Conservation (phyloP, 2,888 invertebrate genomes). For the Apeira syringaria region DNA sequence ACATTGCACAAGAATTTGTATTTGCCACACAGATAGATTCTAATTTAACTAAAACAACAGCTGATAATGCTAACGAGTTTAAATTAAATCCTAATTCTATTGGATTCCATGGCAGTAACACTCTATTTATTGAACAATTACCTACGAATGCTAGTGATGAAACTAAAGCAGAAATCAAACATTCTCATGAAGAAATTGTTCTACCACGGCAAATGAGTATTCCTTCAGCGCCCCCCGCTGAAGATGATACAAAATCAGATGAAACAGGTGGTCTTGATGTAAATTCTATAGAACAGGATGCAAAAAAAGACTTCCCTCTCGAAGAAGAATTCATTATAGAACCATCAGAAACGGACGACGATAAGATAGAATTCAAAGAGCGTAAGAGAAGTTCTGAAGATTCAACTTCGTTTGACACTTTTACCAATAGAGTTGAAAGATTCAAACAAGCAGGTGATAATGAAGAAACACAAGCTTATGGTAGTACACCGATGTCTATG, state of each 20-base stretch:
- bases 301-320: constrained; percentile 68
- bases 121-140: constrained; percentile 54
- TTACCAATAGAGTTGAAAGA: constrained; percentile 67
- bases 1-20: background rate
- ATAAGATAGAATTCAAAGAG: constrained; percentile 61
- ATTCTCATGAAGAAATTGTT: constrained; percentile 49
- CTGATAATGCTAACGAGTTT: constrained; percentile 45
- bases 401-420: constrained; percentile 51
- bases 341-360: constrained; percentile 68
- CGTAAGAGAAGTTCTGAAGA: constrained; percentile 48
- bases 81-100: constrained; percentile 44
- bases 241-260: constrained; percentile 65
- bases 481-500: constrained; percentile 55
- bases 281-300: constrained; percentile 71
- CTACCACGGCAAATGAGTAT: constrained; percentile 50
- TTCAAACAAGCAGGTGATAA: constrained; percentile 46
- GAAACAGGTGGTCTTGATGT: constrained; percentile 66
- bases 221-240: constrained; percentile 60
- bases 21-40: constrained; percentile 1
- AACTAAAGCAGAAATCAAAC: constrained; percentile 60
- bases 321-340: constrained; percentile 70
- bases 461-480: constrained; percentile 5
- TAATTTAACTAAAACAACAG: constrained; percentile 1
- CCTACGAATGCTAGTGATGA: constrained; percentile 64
- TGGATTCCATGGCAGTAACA: constrained; percentile 52